Percentiles rank a stretch among this genome's conserved stretches.
Evolutionary conservation across 2,888 invertebrate genomes (phyloP).

Genomic region (Drosophila neonasuta): DNA sequence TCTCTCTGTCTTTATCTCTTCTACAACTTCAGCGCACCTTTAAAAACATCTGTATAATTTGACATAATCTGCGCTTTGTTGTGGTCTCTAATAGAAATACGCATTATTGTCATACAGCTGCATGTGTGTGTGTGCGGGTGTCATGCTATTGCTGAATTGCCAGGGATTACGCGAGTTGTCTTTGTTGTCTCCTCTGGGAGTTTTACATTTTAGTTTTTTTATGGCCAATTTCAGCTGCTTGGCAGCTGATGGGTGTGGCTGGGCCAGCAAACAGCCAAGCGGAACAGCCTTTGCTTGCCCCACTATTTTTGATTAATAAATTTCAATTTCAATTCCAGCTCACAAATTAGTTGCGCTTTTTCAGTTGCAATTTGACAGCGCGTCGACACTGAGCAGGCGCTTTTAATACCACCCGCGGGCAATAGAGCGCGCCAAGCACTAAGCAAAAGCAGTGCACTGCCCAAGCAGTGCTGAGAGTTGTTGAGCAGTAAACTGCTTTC

Average conservation of each 20-base stretch:
- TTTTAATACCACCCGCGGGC: conserved; percentile 6
- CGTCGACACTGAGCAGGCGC: not conserved
- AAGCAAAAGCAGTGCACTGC: not conserved
- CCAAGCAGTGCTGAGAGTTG: not conserved
- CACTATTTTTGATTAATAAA: conserved; percentile 18
- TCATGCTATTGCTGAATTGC: conserved; percentile 24
- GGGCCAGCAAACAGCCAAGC: not conserved
- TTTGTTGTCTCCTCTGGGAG: not conserved
- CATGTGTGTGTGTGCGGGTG: conserved; percentile 33
- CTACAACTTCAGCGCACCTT: conserved; percentile 42
- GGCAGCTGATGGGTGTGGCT: conserved; percentile 36
- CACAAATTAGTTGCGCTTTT: conserved; percentile 44
- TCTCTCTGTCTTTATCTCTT: not conserved
- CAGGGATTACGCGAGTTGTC: conserved; percentile 55
- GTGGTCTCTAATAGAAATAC: conserved; percentile 40
- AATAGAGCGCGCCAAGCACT: conserved; percentile 12
- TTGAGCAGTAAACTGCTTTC: not conserved
- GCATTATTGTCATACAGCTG: conserved; percentile 20
- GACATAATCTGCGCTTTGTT: conserved; percentile 73
- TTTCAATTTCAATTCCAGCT: conserved; percentile 21
- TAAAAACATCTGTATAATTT: conserved; percentile 67
- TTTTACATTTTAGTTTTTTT: conserved; percentile 16
- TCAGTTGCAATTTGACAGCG: conserved; percentile 34
- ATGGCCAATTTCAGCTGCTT: conserved; percentile 42
- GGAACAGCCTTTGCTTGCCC: conserved; percentile 16